Evolutionary conservation across 2,888 invertebrate species (phyloP).

Genomic region (Aplocera efformata): DNA sequence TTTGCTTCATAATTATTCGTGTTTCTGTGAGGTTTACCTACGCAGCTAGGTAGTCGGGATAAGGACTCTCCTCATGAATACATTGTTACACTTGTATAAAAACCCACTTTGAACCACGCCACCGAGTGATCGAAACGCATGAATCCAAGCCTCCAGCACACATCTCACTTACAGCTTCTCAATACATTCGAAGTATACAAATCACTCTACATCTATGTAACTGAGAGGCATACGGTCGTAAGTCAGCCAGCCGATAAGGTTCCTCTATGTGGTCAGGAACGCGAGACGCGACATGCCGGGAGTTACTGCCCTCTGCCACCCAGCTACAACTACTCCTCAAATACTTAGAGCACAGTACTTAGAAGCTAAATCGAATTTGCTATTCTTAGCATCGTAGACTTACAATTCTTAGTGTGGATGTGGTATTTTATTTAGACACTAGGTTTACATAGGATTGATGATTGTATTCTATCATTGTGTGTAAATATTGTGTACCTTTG

Average conservation of each 20-base stretch:
- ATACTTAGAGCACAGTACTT: constrained; percentile 71
- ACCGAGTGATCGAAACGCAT: constrained; percentile 80
- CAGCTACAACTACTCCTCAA: constrained; percentile 67
- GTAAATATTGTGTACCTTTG: constrained; percentile 26
- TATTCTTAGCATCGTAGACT: constrained; percentile 70
- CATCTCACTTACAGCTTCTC: constrained; percentile 79
- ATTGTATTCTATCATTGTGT: constrained; percentile 27
- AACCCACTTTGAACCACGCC: constrained; percentile 76
- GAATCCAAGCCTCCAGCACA: constrained; percentile 78
- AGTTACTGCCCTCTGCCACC: constrained; percentile 73
- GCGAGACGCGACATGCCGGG: constrained; percentile 34
- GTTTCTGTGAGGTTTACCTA: constrained; percentile 40
- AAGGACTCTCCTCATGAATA: constrained; percentile 60
- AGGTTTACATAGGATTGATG: constrained; percentile 45
- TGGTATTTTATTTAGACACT: constrained; percentile 58
- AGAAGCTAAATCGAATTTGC: constrained; percentile 73
- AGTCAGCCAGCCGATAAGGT: constrained; percentile 24
- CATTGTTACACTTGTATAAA: constrained; percentile 72
- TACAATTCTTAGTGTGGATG: constrained; percentile 68
- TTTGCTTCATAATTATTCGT: constrained; percentile 39
- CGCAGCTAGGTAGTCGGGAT: constrained; percentile 50
- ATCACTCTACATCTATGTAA: constrained; percentile 69
- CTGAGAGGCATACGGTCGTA: constrained; percentile 75
- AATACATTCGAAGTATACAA: constrained; percentile 68
- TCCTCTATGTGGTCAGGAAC: constrained; percentile 32